Percentiles rank a stretch among this genome's conserved stretches.
Evolutionary conservation across 2,113 vertebrate genomes (phyloP).

Genomic region (Sylvia atricapilla): DNA sequence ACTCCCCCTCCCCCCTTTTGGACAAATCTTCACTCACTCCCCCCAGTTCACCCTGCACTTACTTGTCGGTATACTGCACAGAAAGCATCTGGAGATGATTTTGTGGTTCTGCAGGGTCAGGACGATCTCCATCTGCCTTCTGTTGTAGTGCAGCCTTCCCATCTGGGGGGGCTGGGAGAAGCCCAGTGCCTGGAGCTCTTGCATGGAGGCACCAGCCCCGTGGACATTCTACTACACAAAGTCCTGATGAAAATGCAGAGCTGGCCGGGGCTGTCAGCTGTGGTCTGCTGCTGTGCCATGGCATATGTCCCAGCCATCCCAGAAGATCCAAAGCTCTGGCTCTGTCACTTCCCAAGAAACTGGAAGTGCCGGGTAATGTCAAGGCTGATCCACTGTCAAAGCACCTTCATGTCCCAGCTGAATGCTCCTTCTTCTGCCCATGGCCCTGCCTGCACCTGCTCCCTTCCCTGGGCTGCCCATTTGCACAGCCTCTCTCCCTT

Average conservation of each 20-base stretch:
- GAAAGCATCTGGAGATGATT: neutral
- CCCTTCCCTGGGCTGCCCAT: neutral
- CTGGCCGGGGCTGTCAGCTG: rapidly evolving
- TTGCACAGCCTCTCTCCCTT: neutral
- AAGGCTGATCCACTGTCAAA: neutral
- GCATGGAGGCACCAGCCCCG: rapidly evolving
- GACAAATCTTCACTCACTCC: neutral
- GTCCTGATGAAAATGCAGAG: rapidly evolving
- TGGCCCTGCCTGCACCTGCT: neutral
- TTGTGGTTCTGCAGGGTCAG: neutral
- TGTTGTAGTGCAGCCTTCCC: rapidly evolving
- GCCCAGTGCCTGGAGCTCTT: neutral
- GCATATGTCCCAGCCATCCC: rapidly evolving
- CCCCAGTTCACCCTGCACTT: neutral
- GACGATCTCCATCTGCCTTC: rapidly evolving
- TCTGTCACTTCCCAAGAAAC: neutral
- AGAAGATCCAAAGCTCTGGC: neutral
- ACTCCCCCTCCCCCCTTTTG: neutral
- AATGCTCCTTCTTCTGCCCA: rapidly evolving
- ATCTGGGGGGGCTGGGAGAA: rapidly evolving
- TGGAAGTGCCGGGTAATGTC: rapidly evolving
- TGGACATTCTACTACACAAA: rapidly evolving
- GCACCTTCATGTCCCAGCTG: rapidly evolving
- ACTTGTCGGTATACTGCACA: rapidly evolving
- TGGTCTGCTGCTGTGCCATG: neutral